phyloP scores from a whole-genome alignment of 2,113 vertebrate genomes.

The Nerophis lumbriciformis region DNA sequence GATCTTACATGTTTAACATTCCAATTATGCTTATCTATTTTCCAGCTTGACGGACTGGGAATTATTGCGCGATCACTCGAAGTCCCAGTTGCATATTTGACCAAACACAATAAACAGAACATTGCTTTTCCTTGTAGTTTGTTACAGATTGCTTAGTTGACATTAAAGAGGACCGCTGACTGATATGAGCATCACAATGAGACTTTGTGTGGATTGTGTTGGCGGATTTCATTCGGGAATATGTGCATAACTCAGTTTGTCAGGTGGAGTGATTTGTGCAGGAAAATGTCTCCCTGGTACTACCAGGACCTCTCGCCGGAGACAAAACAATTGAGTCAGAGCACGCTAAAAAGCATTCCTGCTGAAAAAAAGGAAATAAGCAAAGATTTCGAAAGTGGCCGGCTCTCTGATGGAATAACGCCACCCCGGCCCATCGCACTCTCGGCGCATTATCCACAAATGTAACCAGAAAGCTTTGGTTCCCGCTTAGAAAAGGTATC shows the following conservation, averaged over 20 bases:
- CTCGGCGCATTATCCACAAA: constrained; percentile 42
- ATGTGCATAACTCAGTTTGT: constrained; percentile 1
- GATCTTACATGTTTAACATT: no score
- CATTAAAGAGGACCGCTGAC: not conserved
- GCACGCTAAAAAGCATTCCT: constrained; percentile 2
- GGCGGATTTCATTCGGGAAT: constrained; percentile 6
- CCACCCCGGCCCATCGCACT: not conserved
- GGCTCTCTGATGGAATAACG: constrained; percentile 27
- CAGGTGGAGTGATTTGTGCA: not conserved
- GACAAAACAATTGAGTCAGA: constrained; percentile 14
- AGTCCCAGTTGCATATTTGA: not conserved
- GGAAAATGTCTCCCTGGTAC: not conserved
- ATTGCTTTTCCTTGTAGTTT: not conserved
- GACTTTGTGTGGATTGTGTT: not conserved
- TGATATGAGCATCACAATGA: not conserved
- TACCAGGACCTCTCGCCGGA: not conserved
- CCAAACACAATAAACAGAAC: not conserved
- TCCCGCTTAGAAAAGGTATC: not conserved
- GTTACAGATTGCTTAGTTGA: not conserved
- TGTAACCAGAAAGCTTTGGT: constrained; percentile 2
- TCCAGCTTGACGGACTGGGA: not conserved
- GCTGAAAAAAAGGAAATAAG: constrained; percentile 16
- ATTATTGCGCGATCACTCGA: not conserved
- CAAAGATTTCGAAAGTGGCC: constrained; percentile 26
- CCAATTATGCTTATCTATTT: not conserved